phyloP scores from a whole-genome alignment of 2,113 vertebrate species.

The Thalassoma bifasciatum region DNA sequence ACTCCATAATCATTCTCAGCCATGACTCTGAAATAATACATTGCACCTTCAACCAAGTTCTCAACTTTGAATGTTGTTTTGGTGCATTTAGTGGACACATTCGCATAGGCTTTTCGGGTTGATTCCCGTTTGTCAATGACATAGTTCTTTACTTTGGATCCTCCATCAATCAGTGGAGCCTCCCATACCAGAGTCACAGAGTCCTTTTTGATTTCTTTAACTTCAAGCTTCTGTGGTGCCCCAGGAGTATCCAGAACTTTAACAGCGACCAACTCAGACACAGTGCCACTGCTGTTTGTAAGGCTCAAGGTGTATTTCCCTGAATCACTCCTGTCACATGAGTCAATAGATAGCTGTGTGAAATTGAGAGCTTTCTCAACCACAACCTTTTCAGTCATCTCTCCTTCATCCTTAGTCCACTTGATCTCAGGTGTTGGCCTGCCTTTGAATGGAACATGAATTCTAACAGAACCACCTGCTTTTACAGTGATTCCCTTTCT shows the following conservation, averaged over 20 bases:
- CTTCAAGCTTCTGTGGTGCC: conserved; percentile 89
- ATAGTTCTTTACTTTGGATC: conserved; percentile 95
- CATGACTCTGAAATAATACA: conserved; percentile 99
- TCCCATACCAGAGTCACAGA: conserved; percentile 92
- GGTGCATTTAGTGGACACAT: conserved; percentile 91
- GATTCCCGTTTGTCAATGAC: conserved; percentile 98
- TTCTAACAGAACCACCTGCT: conserved; percentile 92
- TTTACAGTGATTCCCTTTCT: conserved; percentile 94
- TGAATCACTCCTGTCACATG: conserved; percentile 94
- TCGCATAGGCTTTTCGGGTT: conserved; percentile 94
- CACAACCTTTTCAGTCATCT: conserved; percentile 90
- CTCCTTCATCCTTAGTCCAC: conserved; percentile 94
- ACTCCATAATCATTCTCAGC: conserved; percentile 98
- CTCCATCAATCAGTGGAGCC: conserved; percentile 93
- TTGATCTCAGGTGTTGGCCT: conserved; percentile 92
- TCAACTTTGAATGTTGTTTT: conserved; percentile 94
- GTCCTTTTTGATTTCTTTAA: conserved; percentile 94
- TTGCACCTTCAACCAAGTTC: conserved; percentile 92
- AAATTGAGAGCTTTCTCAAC: conserved; percentile 91
- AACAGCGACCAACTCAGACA: conserved; percentile 94
- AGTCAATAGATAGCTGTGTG: conserved; percentile 95
- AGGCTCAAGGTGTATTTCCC: conserved; percentile 93
- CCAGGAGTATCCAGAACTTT: conserved; percentile 98
- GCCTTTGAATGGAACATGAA: conserved; percentile 94
- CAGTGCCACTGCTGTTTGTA: conserved; percentile 93